Evolutionary conservation across 2,113 vertebrate species (phyloP).

Genomic region (Rattus rattus): DNA sequence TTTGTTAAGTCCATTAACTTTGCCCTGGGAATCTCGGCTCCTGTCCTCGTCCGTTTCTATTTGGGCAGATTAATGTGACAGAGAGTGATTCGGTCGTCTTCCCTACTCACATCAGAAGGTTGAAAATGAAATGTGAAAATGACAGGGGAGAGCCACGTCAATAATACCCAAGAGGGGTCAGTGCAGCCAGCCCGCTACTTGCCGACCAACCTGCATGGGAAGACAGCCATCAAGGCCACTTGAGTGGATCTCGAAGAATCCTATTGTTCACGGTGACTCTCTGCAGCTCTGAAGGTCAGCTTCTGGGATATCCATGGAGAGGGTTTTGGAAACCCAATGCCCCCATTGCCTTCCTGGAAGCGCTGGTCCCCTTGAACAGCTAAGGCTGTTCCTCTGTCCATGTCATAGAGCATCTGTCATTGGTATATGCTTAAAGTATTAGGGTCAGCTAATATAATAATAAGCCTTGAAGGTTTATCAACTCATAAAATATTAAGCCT

Average conservation of each 20-base stretch:
- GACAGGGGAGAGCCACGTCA: constrained; percentile 55
- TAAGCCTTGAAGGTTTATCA: constrained; percentile 33
- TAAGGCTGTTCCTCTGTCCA: background rate
- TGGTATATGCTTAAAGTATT: background rate
- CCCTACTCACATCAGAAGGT: constrained; percentile 10
- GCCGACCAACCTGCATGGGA: constrained; percentile 11
- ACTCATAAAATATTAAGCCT: background rate
- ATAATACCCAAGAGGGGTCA: background rate
- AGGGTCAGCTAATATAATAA: background rate
- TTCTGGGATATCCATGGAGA: constrained; percentile 35
- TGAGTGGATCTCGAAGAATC: background rate
- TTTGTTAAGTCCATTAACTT: constrained; percentile 66
- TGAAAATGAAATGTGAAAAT: constrained; percentile 64
- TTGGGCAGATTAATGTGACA: constrained; percentile 50
- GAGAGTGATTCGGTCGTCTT: constrained; percentile 47
- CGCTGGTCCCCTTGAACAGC: background rate
- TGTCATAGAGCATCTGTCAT: background rate
- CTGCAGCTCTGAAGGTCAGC: background rate
- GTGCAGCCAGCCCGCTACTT: background rate
- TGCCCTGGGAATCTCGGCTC: constrained; percentile 49
- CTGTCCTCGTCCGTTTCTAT: constrained; percentile 61
- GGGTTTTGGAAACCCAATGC: background rate
- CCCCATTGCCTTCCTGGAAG: background rate
- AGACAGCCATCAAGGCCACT: constrained; percentile 28
- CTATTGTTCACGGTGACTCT: background rate